phyloP scores from a whole-genome alignment of 2,113 vertebrate genomes.

The Sylvia atricapilla region DNA sequence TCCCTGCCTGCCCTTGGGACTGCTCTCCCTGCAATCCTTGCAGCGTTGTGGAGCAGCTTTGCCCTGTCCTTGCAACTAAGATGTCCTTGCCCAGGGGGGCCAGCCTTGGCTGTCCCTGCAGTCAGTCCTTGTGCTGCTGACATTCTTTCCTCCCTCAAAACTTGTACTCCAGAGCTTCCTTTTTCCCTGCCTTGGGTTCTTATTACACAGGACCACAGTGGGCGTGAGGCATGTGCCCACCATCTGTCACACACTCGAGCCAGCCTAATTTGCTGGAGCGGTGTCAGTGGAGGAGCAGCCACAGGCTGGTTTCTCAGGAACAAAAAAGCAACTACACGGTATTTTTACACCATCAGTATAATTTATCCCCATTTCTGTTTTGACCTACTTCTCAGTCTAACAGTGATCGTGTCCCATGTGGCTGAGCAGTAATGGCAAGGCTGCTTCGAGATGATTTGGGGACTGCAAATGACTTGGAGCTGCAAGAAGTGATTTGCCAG shows the following conservation, averaged over 20 bases:
- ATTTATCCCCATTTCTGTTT: slow-evolving; percentile 5
- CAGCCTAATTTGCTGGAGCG: not conserved
- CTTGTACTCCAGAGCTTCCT: not conserved
- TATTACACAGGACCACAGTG: not conserved
- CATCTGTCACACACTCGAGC: slow-evolving; percentile 20
- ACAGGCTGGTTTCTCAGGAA: slow-evolving; percentile 15
- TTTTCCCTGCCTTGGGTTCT: not conserved
- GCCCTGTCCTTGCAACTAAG: not conserved
- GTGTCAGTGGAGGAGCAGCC: slow-evolving; percentile 5
- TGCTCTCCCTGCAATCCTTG: not conserved
- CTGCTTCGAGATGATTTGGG: not conserved
- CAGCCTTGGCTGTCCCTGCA: not conserved
- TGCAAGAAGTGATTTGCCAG: not conserved
- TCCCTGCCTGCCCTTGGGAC: not conserved
- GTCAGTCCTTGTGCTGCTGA: not conserved
- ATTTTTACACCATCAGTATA: slow-evolving; percentile 1
- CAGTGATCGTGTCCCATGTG: not conserved
- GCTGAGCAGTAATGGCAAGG: not conserved
- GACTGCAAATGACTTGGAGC: not conserved
- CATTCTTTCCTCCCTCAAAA: not conserved
- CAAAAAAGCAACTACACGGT: not conserved
- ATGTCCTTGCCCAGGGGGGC: not conserved
- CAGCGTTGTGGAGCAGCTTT: accelerated
- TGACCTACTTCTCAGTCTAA: slow-evolving; percentile 39
- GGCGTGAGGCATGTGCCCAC: not conserved